phyloP scores from a whole-genome alignment of 2,888 invertebrate genomes.

The Cephus pygmeus region DNA sequence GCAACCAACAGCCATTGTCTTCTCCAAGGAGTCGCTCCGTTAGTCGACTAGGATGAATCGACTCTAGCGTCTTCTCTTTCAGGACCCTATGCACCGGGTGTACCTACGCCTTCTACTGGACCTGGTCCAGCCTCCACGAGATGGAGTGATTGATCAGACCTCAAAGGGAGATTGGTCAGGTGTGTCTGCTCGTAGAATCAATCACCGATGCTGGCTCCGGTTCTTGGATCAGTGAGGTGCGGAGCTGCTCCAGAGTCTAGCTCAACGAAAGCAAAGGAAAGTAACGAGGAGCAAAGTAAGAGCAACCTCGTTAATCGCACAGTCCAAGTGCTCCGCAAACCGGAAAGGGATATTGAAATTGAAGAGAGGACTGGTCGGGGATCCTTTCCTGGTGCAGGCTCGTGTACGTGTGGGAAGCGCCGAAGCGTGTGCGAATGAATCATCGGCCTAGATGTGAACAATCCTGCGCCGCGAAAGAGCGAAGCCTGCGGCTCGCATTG shows the following conservation, averaged over 20 bases:
- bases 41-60: conserved; percentile 26
- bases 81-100: not conserved
- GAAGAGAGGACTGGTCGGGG: not conserved
- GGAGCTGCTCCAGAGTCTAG: not conserved
- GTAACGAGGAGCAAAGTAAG: not conserved
- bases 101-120: not conserved
- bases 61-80: conserved; percentile 30
- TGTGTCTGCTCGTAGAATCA: not conserved
- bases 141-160: not conserved
- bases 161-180: not conserved
- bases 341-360: not conserved
- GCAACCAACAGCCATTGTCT: conserved; percentile 59
- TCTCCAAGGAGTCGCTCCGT: conserved; percentile 42
- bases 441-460: conserved; percentile 23
- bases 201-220: not conserved
- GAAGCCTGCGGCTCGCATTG: not conserved
- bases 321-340: not conserved
- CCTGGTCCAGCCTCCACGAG: not conserved
- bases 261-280: not conserved
- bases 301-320: not conserved
- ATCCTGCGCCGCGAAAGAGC: conserved; percentile 12
- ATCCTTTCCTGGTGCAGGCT: not conserved
- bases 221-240: not conserved
- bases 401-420: conserved; percentile 13
- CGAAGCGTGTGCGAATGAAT: conserved; percentile 13